Base-by-base conservation (phyloP, 64 coral and sea anemone species). In the Catalaphyllia jardinei region DNA sequence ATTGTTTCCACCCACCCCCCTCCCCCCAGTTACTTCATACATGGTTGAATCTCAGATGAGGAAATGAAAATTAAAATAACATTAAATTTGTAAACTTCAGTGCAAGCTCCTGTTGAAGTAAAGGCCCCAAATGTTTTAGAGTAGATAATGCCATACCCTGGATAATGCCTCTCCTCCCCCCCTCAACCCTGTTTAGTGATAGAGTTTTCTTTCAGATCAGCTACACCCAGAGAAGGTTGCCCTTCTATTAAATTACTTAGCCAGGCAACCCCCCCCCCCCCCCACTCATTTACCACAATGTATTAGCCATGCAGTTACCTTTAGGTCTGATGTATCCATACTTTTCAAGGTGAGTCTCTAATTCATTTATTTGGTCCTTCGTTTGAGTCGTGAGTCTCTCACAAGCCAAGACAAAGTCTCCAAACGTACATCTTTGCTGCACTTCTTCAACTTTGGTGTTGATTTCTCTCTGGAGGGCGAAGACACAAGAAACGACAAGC, bases 261-360 rank as follows among this genome's bases (percentile, higher is more conserved):
- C 38, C 38, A 39, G 38, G 2, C 38, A 39, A n/a, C n/a, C n/a
- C n/a, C n/a, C n/a, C n/a, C 38, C 2, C 38, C 2, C 2, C 38
- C 38, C 38, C 38, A 46, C 7, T 46, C 42, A 46, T 46, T 46
- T 46, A 46, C 42, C 42, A 46, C 42, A 46, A 46, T 46, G 42
- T 46, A 46, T 57, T 35, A 35, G 33, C 33, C 1, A 35, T 35
- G 33, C 33, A 19, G 0, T 15, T 87, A 94, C 93, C 87, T 74
- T 22, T 74, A 62, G 80, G 80, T 73, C 31, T 94, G 25, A 29
- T 82, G 60, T 93, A 96, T 4, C 95, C 95, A 87, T 96, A 96
- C 49, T 93, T 96, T 31, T 67, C 75, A 46, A 96, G 35, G 38
- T 88, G 95, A 62, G 86, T 30, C 80, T 96, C 88, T 25, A 96